phyloP scores from a whole-genome alignment of 2,888 invertebrate genomes.

The Stegophylla sp. region DNA sequence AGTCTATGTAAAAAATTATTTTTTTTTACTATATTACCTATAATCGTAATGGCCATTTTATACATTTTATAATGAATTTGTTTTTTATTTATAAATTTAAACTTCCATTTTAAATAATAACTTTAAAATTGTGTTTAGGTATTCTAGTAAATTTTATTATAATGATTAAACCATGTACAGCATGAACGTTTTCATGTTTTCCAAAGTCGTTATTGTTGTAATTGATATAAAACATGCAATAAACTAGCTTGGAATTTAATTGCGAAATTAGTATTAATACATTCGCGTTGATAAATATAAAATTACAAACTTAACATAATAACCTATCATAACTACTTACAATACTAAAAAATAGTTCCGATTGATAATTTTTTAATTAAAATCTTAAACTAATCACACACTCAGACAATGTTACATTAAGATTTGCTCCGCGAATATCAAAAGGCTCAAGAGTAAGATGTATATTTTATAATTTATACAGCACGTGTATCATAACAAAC shows the following conservation, averaged over 20 bases:
- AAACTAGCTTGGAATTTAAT: background rate
- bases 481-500: no score
- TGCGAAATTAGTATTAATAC: background rate
- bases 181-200: background rate
- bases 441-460: no score
- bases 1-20: no score
- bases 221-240: background rate
- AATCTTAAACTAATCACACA: background rate
- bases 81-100: no score
- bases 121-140: no score
- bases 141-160: no score
- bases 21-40: no score
- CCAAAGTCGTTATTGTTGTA: background rate
- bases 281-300: constrained; percentile 23
- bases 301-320: constrained; percentile 6
- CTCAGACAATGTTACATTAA: background rate
- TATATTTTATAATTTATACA: no score
- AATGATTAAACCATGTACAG: no score
- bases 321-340: background rate
- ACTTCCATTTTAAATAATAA: no score
- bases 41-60: no score
- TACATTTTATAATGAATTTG: no score
- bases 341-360: background rate
- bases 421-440: background rate
- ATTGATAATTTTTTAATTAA: background rate